A percentile compares a stretch with the other conserved stretches of the same genome.
These are phyloP conservation scores for Drosophila arawakana DNA, from an alignment of 1,140 invertebrate genomes.

Conservation along the genomic window DNA sequence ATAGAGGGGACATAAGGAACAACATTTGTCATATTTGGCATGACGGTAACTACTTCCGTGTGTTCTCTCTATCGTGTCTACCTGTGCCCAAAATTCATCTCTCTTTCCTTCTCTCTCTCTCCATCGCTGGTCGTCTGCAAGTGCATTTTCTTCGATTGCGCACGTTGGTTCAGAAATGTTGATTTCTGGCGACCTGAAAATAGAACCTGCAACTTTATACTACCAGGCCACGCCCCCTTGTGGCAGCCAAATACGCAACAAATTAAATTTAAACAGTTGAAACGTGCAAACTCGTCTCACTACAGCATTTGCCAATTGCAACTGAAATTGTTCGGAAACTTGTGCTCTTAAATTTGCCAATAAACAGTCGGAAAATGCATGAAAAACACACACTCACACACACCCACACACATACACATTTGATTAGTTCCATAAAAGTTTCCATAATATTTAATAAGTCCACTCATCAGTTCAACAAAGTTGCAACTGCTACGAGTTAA, in stretches of 20 bases:
- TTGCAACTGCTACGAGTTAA: background rate
- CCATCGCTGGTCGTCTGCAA: constrained; percentile 4
- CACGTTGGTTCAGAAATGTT: constrained; percentile 72
- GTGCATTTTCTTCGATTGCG: constrained; percentile 76
- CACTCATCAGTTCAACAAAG: constrained; percentile 2
- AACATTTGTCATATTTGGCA: constrained; percentile 82
- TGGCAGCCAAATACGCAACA: constrained; percentile 41
- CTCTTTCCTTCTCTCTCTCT: background rate
- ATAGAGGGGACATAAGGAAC: constrained; percentile 10
- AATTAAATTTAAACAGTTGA: constrained; percentile 81
- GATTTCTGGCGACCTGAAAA: constrained; percentile 79
- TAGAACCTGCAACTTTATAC: constrained; percentile 31
- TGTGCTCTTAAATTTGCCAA: constrained; percentile 49
- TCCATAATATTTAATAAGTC: constrained; percentile 22
- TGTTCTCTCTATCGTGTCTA: constrained; percentile 13
- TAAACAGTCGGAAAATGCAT: constrained; percentile 23
- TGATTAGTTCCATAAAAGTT: constrained; percentile 15
- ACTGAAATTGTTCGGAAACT: constrained; percentile 55
- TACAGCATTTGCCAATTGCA: constrained; percentile 41
- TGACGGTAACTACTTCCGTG: constrained; percentile 79
- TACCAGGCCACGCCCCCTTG: background rate
- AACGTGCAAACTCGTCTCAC: constrained; percentile 63
- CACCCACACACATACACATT: constrained; percentile 2
- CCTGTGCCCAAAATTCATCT: background rate
- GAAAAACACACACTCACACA: constrained; percentile 3